Evolutionary conservation across 2,113 vertebrate species (phyloP).

Genomic region (Corythoichthys intestinalis): DNA sequence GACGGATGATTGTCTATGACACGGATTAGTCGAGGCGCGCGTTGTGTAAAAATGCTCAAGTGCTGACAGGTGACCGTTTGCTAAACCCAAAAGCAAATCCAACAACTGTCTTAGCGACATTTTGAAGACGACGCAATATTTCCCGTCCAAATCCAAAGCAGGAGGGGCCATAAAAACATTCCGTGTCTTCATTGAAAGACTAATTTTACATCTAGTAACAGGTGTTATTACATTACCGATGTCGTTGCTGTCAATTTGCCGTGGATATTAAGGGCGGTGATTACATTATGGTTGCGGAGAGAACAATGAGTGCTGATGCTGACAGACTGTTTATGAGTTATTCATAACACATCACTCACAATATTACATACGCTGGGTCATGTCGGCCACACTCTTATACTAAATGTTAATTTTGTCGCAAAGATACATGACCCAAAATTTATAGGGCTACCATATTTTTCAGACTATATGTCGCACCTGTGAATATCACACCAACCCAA

Average conservation of each 20-base stretch:
- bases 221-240: conserved; percentile 60
- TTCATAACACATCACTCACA: not conserved
- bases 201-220: conserved; percentile 64
- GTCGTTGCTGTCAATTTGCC: conserved; percentile 49
- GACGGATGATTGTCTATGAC: conserved; percentile 28
- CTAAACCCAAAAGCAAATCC: not conserved
- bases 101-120: not conserved
- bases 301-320: conserved; percentile 29
- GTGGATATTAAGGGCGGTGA: conserved; percentile 50
- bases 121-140: conserved; percentile 26
- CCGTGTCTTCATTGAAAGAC: conserved; percentile 60
- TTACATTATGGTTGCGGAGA: conserved; percentile 32
- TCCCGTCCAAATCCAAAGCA: conserved; percentile 37
- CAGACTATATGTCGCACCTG: too few species aligned
- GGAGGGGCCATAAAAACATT: conserved; percentile 45
- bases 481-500: too few species aligned
- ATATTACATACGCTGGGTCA: too few species aligned
- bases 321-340: conserved; percentile 1
- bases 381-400: too few species aligned
- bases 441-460: too few species aligned
- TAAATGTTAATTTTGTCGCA: too few species aligned
- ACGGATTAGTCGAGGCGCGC: conserved; percentile 6
- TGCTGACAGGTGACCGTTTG: conserved; percentile 16
- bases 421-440: too few species aligned
- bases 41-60: not conserved